phyloP scores from a whole-genome alignment of 1,140 invertebrate genomes.

The Bombus impatiens region DNA sequence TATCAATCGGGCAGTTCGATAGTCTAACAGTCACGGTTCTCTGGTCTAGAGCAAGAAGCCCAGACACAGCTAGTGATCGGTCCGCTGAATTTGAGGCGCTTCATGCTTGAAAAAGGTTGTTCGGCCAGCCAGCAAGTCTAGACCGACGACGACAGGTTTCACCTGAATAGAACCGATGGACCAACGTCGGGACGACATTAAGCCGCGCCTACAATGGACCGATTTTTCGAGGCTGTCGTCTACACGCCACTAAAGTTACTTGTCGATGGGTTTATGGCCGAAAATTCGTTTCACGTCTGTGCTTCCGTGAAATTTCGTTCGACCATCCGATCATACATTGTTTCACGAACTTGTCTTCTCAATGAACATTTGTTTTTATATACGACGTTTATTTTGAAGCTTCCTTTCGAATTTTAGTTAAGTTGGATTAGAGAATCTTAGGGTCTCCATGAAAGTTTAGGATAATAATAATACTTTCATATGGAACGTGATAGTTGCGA shows the following conservation, averaged over 20 bases:
- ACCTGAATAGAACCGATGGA: constrained; percentile 43
- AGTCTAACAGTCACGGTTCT: too few relatives aligned
- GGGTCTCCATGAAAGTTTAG: too few relatives aligned
- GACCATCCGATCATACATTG: too few relatives aligned
- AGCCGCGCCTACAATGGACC: constrained; percentile 19
- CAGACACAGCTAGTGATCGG: constrained; percentile 17
- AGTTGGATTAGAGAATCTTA: too few relatives aligned
- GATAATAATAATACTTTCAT: too few relatives aligned
- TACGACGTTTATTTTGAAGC: not conserved
- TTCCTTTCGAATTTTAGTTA: not conserved
- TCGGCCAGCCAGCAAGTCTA: constrained; percentile 50
- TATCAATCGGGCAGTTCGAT: not conserved
- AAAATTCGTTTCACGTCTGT: not conserved
- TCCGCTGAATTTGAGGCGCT: constrained; percentile 42
- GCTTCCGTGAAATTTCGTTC: not conserved
- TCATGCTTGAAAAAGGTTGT: constrained; percentile 46
- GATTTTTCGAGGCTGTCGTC: constrained; percentile 23
- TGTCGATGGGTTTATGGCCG: not conserved
- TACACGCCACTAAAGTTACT: not conserved
- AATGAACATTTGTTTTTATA: not conserved
- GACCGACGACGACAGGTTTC: constrained; percentile 49
- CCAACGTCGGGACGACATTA: constrained; percentile 22
- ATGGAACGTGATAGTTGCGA: too few relatives aligned
- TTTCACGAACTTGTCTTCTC: not conserved
- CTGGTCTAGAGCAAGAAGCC: not conserved